phyloP scores from a whole-genome alignment of 2,113 vertebrate species.

The Neodontobutis hainanensis region DNA sequence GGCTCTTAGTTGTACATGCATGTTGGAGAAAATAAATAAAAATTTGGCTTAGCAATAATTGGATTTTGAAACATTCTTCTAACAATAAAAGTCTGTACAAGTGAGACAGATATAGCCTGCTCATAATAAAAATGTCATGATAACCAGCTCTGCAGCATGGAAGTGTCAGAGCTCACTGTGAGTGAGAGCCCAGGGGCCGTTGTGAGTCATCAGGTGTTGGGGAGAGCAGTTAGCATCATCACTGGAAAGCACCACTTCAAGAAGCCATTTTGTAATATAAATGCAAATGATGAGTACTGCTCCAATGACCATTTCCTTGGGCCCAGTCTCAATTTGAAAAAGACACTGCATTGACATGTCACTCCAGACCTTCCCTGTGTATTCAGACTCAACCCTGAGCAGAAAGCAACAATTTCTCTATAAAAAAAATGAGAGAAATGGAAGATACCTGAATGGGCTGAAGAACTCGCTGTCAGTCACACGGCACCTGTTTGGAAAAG shows the following conservation, averaged over 20 bases:
- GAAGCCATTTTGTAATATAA: slow-evolving; percentile 60
- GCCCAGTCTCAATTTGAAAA: slow-evolving; percentile 37
- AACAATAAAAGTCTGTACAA: slow-evolving; percentile 10
- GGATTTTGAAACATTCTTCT: not conserved
- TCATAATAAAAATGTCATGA: slow-evolving; percentile 38
- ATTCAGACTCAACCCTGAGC: slow-evolving; percentile 25
- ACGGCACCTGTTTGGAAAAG: slow-evolving; percentile 24
- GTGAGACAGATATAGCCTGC: slow-evolving; percentile 10
- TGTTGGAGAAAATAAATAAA: too few species aligned
- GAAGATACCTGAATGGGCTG: not conserved
- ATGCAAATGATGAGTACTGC: slow-evolving; percentile 67
- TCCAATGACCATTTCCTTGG: slow-evolving; percentile 52
- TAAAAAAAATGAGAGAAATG: slow-evolving; percentile 21
- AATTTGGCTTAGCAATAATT: not conserved
- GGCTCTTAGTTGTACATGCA: too few species aligned
- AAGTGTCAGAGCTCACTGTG: slow-evolving; percentile 33
- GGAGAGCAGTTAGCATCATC: slow-evolving; percentile 46
- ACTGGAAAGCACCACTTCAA: slow-evolving; percentile 58
- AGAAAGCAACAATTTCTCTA: not conserved
- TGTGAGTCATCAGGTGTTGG: slow-evolving; percentile 63
- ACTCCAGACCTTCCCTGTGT: slow-evolving; percentile 33
- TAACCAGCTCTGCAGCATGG: slow-evolving; percentile 25
- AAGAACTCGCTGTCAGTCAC: slow-evolving; percentile 15
- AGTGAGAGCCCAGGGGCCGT: slow-evolving; percentile 11
- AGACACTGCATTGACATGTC: slow-evolving; percentile 32